Percentiles rank a stretch among this genome's conserved stretches.
phyloP scores from a whole-genome alignment of 2,113 vertebrate genomes.

The Gambusia holbrooki region DNA sequence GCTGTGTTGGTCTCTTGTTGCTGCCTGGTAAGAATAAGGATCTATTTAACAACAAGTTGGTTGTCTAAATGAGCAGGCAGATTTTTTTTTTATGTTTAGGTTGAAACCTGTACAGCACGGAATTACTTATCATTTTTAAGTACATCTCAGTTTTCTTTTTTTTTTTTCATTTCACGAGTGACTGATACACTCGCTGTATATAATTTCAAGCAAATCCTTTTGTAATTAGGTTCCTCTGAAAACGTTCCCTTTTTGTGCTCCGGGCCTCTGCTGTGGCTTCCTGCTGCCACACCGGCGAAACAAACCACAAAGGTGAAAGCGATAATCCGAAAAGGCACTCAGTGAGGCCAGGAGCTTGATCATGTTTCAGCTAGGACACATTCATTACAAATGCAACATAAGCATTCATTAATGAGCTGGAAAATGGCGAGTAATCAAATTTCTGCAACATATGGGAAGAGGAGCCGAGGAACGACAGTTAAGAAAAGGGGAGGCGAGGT shows the following conservation, averaged over 20 bases:
- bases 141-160: not conserved
- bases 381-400: conserved; percentile 71
- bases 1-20: conserved; percentile 68
- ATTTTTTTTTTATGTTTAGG: not conserved
- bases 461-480: conserved; percentile 47
- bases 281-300: conserved; percentile 56
- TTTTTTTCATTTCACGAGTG: conserved; percentile 1
- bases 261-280: conserved; percentile 45
- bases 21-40: conserved; percentile 38
- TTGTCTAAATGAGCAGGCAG: conserved; percentile 28
- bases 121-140: not conserved
- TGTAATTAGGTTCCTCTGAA: conserved; percentile 48
- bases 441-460: conserved; percentile 66
- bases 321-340: conserved; percentile 73
- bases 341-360: conserved; percentile 68
- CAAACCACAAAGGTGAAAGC: conserved; percentile 70
- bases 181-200: conserved; percentile 16
- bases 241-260: conserved; percentile 49
- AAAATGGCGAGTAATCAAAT: conserved; percentile 79
- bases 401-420: conserved; percentile 79
- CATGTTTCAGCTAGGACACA: conserved; percentile 69
- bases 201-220: conserved; percentile 49
- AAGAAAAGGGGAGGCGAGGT: conserved; percentile 19
- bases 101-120: not conserved
- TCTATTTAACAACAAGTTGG: conserved; percentile 18